Percentiles rank a stretch among this genome's conserved stretches.
These are phyloP conservation scores for Oncorhynchus nerka DNA, from an alignment of 2,113 vertebrate species.

Conservation along the genomic window DNA sequence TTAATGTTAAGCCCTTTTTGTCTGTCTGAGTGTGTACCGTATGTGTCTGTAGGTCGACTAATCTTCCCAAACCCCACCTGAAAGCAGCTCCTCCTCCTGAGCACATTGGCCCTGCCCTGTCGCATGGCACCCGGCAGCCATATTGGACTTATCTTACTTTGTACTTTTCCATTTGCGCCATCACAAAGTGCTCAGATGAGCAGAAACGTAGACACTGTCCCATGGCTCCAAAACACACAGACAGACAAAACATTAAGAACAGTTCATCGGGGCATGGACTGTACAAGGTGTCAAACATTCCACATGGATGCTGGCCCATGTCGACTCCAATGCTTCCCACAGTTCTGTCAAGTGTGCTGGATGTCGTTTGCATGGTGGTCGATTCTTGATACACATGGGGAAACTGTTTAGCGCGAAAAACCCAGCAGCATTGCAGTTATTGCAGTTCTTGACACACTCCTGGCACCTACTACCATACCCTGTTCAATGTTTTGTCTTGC, in stretches of 20 bases:
- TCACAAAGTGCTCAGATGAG: conserved; percentile 1
- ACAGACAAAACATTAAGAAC: not conserved
- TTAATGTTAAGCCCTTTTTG: not conserved
- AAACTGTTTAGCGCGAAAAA: no score
- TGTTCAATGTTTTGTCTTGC: no score
- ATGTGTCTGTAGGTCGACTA: not conserved
- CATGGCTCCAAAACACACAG: not conserved
- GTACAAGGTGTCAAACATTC: no score
- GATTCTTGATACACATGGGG: no score
- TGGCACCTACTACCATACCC: no score
- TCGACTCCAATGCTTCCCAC: no score
- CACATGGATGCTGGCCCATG: no score
- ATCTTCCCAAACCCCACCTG: not conserved
- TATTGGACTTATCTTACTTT: not conserved
- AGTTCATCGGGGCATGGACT: no score
- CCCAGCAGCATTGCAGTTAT: no score
- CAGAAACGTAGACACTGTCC: conserved; percentile 4
- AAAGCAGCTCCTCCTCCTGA: not conserved
- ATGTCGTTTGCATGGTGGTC: no score
- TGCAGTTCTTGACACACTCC: no score
- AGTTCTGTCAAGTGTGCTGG: no score
- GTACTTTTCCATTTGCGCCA: not conserved
- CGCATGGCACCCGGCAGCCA: conserved; percentile 9
- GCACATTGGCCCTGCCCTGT: conserved; percentile 11
- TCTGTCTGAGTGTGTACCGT: not conserved